Base-by-base conservation (phyloP, 2,888 invertebrate genomes). In the Drosophila sordidula region DNA sequence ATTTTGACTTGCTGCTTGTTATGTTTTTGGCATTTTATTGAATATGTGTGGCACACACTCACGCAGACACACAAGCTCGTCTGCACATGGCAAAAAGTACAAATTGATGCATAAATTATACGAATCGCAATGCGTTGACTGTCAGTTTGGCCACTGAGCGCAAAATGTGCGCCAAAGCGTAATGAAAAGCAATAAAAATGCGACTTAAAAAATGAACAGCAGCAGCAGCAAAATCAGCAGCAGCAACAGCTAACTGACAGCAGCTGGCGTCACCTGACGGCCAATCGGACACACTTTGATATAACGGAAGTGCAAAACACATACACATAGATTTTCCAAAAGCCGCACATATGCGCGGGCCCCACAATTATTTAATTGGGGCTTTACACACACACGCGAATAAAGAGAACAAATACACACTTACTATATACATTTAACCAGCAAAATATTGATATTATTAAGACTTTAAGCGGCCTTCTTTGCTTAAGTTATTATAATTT, bases 31-130 rank as follows among this genome's bases (percentile, higher is more conserved):
- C 56, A 66, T 70, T 84, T 76, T 57, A 81, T 80, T 71, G 71
- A 81, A 78, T 67, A 26, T 62, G 56, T 45, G 52, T 45, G 39
- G 41, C 38, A 11, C 9, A 18, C 26, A 14, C 38, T 32, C 47
- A 39, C 11, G 45, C 34, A 14, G 8, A 36, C 18, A 11, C n/a
- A 26, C 32, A n/a, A 22, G 36, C 4, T 38, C 22, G 16, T 32
- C 9, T 16, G 29, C 42, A 39, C 46, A 55, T 26, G 51, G 46
- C 45, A 44, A 62, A 75, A 49, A 71, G 55, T 49, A 75, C 76
- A 75, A 75, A 78, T 80, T 78, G 80, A 68, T 84, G 84, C 81
- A 87, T 86, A 86, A 80, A 77, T 83, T 86, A 83, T 77, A 69
- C 50, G 67, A 71, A 72, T 71, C 77, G 83, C 83, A 86, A 80